Base-by-base conservation (phyloP, 2,888 invertebrate genomes). In the Drosophila quinaria region DNA sequence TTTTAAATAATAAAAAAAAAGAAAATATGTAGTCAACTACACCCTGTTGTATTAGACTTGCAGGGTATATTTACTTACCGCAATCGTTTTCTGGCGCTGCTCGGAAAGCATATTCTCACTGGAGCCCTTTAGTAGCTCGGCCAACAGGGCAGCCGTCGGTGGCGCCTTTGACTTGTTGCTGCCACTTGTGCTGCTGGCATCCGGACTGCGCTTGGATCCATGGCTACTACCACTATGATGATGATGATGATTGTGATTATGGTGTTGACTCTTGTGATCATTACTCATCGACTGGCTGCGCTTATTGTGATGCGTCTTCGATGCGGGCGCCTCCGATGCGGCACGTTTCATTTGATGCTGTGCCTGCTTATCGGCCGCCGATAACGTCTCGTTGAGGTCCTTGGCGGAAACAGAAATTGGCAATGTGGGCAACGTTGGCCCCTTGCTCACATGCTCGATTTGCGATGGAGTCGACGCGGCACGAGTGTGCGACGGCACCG, bases 41-140 rank as follows among this genome's bases (percentile, higher is more conserved):
- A 58, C 46, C 46, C 46, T 5, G 15, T 22, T 10, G 25, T 15
- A 29, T 9, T 0, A 29, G 4, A 25, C 4, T 4, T 47, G 3
- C 6, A 29, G 56, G 46, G 56, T 19, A 31, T 46, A 41, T 1
- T 35, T 42, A 92, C 92, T 91, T 77, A 92, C 92, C 89, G 91
- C 90, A 80, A 87, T 90, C 68, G 91, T 92, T 84, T 92, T 90
- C 66, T 92, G 90, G 0, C 92, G 90, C 91, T 93, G 90, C 78
- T 95, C 94, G 70, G 95, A 94, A 15, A 96, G 95, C 62, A 96
- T 84, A 77, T 96, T 95, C 91, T 97, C 97, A 42, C 97, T 97
- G 86, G 96, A 96, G 61, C 96, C 97, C 76, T 96, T 94, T 50
- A 97, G 94, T 70, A 97, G 93, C 91, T 96, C 96, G 47, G 96